Conservation (phyloP, 1,140 invertebrate species). For the Oedothorax gibbosus region DNA sequence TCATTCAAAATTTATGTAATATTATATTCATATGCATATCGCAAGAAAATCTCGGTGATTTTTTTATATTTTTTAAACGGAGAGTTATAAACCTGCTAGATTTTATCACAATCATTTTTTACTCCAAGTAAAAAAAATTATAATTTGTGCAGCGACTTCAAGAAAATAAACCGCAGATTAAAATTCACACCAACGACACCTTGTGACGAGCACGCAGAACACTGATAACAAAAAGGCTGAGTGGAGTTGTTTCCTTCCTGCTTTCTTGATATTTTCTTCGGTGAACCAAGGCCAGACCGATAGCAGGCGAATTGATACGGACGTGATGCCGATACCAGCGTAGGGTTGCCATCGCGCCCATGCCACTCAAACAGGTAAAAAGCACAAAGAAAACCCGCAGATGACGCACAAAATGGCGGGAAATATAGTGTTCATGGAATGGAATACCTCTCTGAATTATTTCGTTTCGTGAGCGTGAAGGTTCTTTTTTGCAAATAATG, state of each 20-base stretch:
- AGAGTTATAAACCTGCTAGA: no score
- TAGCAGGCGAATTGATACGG: slow-evolving; percentile 52
- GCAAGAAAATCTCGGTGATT: no score
- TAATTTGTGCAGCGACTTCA: no score
- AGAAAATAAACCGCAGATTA: not conserved
- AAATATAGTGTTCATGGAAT: slow-evolving; percentile 9
- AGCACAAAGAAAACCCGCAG: slow-evolving; percentile 5
- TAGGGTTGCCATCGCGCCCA: slow-evolving; percentile 29
- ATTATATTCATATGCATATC: no score
- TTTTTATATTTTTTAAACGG: no score
- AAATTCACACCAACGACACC: slow-evolving; percentile 18
- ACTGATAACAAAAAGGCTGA: slow-evolving; percentile 36
- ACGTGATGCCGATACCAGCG: slow-evolving; percentile 45
- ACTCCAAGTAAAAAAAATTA: no score
- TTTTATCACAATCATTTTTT: no score
- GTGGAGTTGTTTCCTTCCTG: slow-evolving; percentile 46
- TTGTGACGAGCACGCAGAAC: slow-evolving; percentile 17
- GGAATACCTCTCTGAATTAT: not conserved
- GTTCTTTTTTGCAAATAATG: not conserved
- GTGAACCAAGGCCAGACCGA: slow-evolving; percentile 47
- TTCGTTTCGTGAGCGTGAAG: not conserved
- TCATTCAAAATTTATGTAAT: no score
- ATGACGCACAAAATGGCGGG: slow-evolving; percentile 24
- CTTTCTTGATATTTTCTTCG: slow-evolving; percentile 38
- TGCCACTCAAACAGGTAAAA: slow-evolving; percentile 45